Evolutionary conservation across 2,888 invertebrate species (phyloP), one percentile per base, ranked within the genome.

Genomic region (Melanargia galathea): DNA sequence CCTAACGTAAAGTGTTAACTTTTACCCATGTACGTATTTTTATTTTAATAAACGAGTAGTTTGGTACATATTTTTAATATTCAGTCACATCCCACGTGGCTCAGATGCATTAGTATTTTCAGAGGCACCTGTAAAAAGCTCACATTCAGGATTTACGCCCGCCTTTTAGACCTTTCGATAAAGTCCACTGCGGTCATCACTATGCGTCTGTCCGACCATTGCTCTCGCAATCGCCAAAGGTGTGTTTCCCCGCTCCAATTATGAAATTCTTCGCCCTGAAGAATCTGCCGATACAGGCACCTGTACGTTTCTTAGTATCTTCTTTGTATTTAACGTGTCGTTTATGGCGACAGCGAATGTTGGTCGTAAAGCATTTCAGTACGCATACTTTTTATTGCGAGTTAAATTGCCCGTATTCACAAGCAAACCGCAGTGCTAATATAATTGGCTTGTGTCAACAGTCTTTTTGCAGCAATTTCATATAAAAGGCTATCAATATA

Each of bases 401-500:
- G 24, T 43, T 40, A 43, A 55, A 55, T 43, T 40, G 55, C 55
- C 55, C 43, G 45, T 59, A 63, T 52, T 60, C 51, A 56, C 57
- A 58, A 63, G 35, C 40, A 55, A 59, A 62, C 46, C 56, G 55
- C 56, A 56, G 51, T 51, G 63, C 55, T 65, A 60, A 63, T 65
- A 62, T 63, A 65, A 65, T 68, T 65, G 60, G 65, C 63, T 62
- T 66, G 73, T 81, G 80, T 83, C 82, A 82, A 83, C 82, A 83
- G 77, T 80, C 76, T 80, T 79, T 81, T 81, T 81, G 78, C 75
- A 77, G 76, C 75, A 70, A 74, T 74, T 75, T 74, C 71, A 70
- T 75, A 74, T 84, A 83, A 84, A 75, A 75, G 80, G 74, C 84
- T 79, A 86, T 85, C 83, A 86, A 86, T 87, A 85, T 82, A 84